Percentiles rank a stretch among this genome's conserved stretches.
Evolutionary conservation across 2,888 invertebrate genomes (phyloP).

Genomic region (Drosophila algonquin): DNA sequence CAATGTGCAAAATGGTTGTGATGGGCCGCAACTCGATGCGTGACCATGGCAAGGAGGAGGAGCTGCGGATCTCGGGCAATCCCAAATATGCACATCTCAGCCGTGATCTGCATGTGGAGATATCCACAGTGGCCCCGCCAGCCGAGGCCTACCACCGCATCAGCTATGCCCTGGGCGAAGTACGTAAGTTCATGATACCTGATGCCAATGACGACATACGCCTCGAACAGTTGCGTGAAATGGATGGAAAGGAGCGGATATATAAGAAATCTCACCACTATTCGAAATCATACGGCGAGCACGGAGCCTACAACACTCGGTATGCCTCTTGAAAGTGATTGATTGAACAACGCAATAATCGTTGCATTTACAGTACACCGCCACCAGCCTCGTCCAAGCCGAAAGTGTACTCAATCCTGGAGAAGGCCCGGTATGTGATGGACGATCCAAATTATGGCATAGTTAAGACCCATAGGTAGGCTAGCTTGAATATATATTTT

Average conservation of each 20-base stretch:
- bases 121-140: conserved; percentile 95
- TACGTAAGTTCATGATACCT: conserved; percentile 91
- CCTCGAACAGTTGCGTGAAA: conserved; percentile 81
- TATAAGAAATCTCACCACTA: conserved; percentile 82
- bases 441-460: conserved; percentile 88
- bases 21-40: conserved; percentile 97
- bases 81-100: conserved; percentile 95
- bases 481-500: not conserved
- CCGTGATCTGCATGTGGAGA: conserved; percentile 95
- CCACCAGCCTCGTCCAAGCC: conserved; percentile 86
- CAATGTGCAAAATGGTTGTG: conserved; percentile 98
- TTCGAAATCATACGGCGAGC: conserved; percentile 79
- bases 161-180: conserved; percentile 92
- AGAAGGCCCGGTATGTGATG: conserved; percentile 92
- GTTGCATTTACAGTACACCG: conserved; percentile 70
- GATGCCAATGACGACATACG: conserved; percentile 85
- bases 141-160: conserved; percentile 95
- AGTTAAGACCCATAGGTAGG: conserved; percentile 83
- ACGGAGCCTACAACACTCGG: conserved; percentile 77
- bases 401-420: conserved; percentile 93
- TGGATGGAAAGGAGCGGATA: conserved; percentile 82
- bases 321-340: conserved; percentile 35
- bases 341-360: not conserved
- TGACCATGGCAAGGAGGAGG: conserved; percentile 96
- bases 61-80: conserved; percentile 93